phyloP scores from a whole-genome alignment of 1,140 invertebrate species.

The Atta texana region DNA sequence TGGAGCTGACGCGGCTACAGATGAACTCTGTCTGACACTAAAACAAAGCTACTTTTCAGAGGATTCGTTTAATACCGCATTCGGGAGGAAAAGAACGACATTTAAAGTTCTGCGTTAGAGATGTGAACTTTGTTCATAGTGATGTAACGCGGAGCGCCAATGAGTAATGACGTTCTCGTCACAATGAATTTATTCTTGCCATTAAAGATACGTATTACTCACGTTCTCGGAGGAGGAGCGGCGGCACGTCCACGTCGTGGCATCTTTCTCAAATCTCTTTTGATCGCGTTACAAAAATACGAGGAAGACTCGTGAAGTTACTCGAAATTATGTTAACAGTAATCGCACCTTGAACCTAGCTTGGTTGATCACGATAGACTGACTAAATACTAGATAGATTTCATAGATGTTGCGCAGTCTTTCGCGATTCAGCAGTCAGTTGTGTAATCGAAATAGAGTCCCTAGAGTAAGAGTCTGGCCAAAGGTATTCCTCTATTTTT shows the following conservation, averaged over 20 bases:
- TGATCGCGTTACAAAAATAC: background rate
- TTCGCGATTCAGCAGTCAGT: background rate
- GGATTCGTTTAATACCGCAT: no score
- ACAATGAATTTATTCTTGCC: background rate
- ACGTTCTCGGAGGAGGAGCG: conserved; percentile 89
- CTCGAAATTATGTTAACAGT: no score
- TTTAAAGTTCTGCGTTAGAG: background rate
- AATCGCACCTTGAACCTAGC: background rate
- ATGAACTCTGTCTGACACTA: conserved; percentile 81
- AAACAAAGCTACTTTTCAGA: conserved; percentile 53
- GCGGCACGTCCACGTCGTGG: conserved; percentile 91
- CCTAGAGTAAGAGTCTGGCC: no score
- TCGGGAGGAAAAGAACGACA: background rate
- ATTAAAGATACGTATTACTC: conserved; percentile 65
- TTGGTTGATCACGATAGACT: background rate
- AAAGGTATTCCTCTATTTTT: no score
- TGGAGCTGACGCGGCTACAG: conserved; percentile 83
- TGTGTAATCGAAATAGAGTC: background rate
- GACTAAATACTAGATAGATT: background rate
- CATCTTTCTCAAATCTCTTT: conserved; percentile 85
- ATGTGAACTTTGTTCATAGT: conserved; percentile 59
- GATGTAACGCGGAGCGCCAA: conserved; percentile 58
- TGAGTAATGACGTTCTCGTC: no score
- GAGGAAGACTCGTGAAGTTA: background rate
- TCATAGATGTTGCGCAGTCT: background rate